phyloP scores from a whole-genome alignment of 2,888 invertebrate genomes.

The Zaprionus lineosus region DNA sequence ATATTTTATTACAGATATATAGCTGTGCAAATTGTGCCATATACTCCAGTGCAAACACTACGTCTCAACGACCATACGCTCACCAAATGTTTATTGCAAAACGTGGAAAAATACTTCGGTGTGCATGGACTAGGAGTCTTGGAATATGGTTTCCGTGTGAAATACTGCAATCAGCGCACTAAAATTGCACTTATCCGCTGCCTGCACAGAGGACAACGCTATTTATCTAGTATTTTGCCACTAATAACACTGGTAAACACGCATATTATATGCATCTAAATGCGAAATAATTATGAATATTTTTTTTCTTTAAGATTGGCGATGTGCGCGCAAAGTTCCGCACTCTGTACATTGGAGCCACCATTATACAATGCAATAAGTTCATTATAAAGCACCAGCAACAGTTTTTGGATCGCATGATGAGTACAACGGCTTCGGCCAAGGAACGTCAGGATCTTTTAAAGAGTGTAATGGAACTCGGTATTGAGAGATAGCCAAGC shows the following conservation, averaged over 20 bases:
- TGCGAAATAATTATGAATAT: background rate
- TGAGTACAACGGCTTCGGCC: slow-evolving; percentile 86
- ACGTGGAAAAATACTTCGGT: slow-evolving; percentile 88
- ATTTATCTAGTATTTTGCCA: slow-evolving; percentile 88
- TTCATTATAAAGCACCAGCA: slow-evolving; percentile 88
- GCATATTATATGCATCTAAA: background rate
- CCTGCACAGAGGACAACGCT: slow-evolving; percentile 89
- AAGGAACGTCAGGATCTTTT: slow-evolving; percentile 85
- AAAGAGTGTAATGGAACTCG: slow-evolving; percentile 80
- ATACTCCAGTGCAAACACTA: slow-evolving; percentile 80
- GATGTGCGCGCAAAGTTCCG: slow-evolving; percentile 85
- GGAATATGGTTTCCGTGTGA: slow-evolving; percentile 88
- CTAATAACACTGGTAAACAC: slow-evolving; percentile 85
- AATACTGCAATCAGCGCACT: slow-evolving; percentile 91
- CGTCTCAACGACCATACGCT: slow-evolving; percentile 83
- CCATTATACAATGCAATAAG: slow-evolving; percentile 90
- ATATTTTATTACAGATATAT: slow-evolving; percentile 87
- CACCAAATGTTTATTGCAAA: slow-evolving; percentile 83
- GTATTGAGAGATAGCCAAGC: slow-evolving; percentile 74
- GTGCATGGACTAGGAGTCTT: slow-evolving; percentile 90
- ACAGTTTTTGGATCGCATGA: slow-evolving; percentile 86
- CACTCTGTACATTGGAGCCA: slow-evolving; percentile 90
- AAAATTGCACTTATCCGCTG: slow-evolving; percentile 88
- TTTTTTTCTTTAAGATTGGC: slow-evolving; percentile 85
- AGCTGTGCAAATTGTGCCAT: slow-evolving; percentile 86